Base-by-base conservation (phyloP, 1,140 invertebrate genomes). In the Orchesella cincta region DNA sequence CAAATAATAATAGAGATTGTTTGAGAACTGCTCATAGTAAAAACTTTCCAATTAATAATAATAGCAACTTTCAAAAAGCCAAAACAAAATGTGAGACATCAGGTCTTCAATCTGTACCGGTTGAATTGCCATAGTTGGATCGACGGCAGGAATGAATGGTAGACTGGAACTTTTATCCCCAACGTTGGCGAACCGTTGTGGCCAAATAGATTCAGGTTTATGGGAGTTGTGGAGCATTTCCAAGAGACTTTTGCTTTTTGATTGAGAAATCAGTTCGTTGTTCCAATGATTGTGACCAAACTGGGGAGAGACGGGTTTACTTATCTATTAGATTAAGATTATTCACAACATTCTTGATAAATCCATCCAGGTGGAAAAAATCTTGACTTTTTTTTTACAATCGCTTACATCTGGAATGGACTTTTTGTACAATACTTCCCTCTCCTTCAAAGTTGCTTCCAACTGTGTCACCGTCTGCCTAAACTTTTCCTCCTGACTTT, bases 121-220 rank as follows among this genome's bases (percentile, higher is more conserved):
- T 33, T 67, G 62, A 67, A 67, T 5, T 8, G 62, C 62, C 26
- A 67, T 31, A 14, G 62, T 18, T 2, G 26, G 62, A 23, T 67
- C 62, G 12, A 57, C 23, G 8, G 62, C 51, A 73, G 74, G 74
- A 51, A 79, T 79, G 52, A 79, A 79, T 26, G 78, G 78, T 16
- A 79, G 46, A 73, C 78, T 79, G 26, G 78, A 62, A 73, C 78
- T 76, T 34, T 79, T 79, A n/a, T 76, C 74, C 8, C 71, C 71
- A 20, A 73, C 39, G 23, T n/a, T 51, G 26, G 71, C 71, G 26
- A 23, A 51, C 26, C 71, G 31, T 51, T 73, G 71, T 29, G 71
- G 71, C 71, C 71, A 73, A 31, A 67, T 67, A 29, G 62, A 67
- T 67, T 67, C 62, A 16, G 62, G 62, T 67, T 67, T 67, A 1